A percentile compares a stretch with the other conserved stretches of the same genome.
Evolutionary conservation across 1,140 invertebrate species (phyloP).

Genomic region (Diuraphis noxia): DNA sequence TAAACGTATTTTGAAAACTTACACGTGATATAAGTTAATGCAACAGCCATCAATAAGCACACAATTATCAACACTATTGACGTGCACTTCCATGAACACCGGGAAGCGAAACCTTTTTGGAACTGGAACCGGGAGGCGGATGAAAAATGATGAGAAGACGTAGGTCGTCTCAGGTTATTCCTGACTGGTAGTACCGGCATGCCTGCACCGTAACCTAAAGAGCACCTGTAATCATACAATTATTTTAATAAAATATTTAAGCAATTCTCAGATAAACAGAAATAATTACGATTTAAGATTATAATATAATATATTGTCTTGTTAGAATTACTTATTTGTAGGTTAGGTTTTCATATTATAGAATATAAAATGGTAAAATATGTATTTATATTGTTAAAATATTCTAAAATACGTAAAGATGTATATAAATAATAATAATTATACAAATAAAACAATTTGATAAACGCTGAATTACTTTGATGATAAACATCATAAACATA

Average conservation of each 20-base stretch:
- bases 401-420: not conserved
- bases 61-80: slow-evolving; percentile 83
- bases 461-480: too few relatives aligned
- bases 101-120: slow-evolving; percentile 81
- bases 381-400: not conserved
- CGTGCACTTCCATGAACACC: slow-evolving; percentile 88
- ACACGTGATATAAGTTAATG: slow-evolving; percentile 87
- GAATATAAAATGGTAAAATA: too few relatives aligned
- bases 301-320: too few relatives aligned
- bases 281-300: not conserved
- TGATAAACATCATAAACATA: not conserved
- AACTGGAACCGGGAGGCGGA: slow-evolving; percentile 76
- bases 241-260: not conserved
- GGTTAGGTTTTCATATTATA: too few relatives aligned
- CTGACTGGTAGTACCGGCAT: slow-evolving; percentile 75
- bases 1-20: slow-evolving; percentile 58
- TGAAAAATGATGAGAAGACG: slow-evolving; percentile 67
- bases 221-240: slow-evolving; percentile 60
- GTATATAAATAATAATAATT: not conserved
- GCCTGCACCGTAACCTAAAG: slow-evolving; percentile 67
- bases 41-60: slow-evolving; percentile 76
- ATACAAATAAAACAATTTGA: not conserved
- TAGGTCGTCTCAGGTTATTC: slow-evolving; percentile 70
- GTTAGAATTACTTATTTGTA: too few relatives aligned
- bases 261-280: not conserved